Percentiles rank a stretch among this genome's conserved stretches.
Conservation (phyloP, 1,140 invertebrate species). For the Rhyacophila brunnea region DNA sequence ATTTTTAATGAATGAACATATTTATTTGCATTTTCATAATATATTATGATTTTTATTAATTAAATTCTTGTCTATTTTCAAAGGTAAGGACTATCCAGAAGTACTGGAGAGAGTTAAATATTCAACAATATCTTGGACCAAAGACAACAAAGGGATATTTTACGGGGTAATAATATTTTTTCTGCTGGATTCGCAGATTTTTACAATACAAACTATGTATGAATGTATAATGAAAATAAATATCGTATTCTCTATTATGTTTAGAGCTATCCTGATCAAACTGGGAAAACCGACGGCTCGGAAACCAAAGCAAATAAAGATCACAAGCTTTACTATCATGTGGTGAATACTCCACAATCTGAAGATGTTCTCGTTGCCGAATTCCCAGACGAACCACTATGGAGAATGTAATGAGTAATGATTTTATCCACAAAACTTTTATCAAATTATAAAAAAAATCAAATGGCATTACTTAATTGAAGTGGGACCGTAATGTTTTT, state of each 20-base stretch:
- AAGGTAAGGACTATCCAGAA: slow-evolving; percentile 86
- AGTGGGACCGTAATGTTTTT: too few relatives aligned
- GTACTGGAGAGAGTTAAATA: slow-evolving; percentile 89
- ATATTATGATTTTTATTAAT: too few relatives aligned
- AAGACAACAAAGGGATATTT: slow-evolving; percentile 93
- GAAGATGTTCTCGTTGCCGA: slow-evolving; percentile 89
- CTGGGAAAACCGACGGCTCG: slow-evolving; percentile 82
- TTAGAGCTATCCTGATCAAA: slow-evolving; percentile 68
- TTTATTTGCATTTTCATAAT: too few relatives aligned
- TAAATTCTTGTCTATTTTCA: slow-evolving; percentile 32
- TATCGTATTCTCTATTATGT: background rate
- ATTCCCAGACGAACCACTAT: slow-evolving; percentile 89
- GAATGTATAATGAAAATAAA: background rate
- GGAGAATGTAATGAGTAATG: slow-evolving; percentile 93
- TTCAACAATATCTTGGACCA: slow-evolving; percentile 88
- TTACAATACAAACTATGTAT: slow-evolving; percentile 5
- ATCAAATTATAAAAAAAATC: too few relatives aligned
- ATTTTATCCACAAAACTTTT: too few relatives aligned
- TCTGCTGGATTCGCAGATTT: slow-evolving; percentile 1
- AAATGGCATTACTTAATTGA: too few relatives aligned
- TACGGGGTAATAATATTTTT: slow-evolving; percentile 71
- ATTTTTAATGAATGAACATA: too few relatives aligned
- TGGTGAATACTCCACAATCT: slow-evolving; percentile 79
- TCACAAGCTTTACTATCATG: slow-evolving; percentile 95
- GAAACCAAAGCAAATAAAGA: slow-evolving; percentile 84